Conservation (phyloP, 2,888 invertebrate species). For the Anaspis maculata region DNA sequence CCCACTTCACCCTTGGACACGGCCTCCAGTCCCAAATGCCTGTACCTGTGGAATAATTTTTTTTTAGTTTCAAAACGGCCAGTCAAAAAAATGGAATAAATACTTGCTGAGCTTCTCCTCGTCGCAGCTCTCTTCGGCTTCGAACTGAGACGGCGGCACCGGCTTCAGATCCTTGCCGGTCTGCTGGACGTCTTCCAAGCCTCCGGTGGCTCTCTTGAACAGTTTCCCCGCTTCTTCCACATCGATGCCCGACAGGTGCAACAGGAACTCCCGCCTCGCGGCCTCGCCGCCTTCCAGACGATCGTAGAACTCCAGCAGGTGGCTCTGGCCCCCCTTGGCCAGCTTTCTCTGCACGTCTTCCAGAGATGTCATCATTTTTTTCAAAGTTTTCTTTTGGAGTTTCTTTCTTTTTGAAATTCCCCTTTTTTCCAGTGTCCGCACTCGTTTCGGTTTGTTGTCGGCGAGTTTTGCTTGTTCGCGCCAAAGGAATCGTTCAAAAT, state of each 20-base stretch:
- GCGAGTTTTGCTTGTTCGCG: too few relatives aligned
- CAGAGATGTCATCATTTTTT: constrained; percentile 8
- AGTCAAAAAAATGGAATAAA: too few relatives aligned
- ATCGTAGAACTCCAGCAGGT: constrained; percentile 14
- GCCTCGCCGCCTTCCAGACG: constrained; percentile 13
- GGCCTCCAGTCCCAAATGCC: constrained; percentile 55
- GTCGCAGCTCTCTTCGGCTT: constrained; percentile 58
- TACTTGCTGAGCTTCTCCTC: constrained; percentile 57
- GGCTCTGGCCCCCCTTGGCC: constrained; percentile 10
- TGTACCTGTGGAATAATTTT: too few relatives aligned
- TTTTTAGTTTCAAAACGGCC: too few relatives aligned
- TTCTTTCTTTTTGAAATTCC: too few relatives aligned
- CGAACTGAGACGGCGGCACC: constrained; percentile 70
- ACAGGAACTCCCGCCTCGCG: constrained; percentile 12
- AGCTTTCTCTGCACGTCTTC: constrained; percentile 12
- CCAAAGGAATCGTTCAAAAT: too few relatives aligned
- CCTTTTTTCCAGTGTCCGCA: too few relatives aligned
- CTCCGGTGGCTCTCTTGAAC: constrained; percentile 2
- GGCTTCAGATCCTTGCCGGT: constrained; percentile 56
- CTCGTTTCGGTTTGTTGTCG: too few relatives aligned
- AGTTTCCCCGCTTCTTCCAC: constrained; percentile 5
- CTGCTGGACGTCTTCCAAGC: neutral
- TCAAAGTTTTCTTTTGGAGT: too few relatives aligned
- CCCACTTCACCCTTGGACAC: constrained; percentile 62
- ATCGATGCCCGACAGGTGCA: constrained; percentile 10